These are phyloP conservation scores for Tachystola acroxantha DNA, from an alignment of 2,888 invertebrate genomes.

Conservation along the genomic window DNA sequence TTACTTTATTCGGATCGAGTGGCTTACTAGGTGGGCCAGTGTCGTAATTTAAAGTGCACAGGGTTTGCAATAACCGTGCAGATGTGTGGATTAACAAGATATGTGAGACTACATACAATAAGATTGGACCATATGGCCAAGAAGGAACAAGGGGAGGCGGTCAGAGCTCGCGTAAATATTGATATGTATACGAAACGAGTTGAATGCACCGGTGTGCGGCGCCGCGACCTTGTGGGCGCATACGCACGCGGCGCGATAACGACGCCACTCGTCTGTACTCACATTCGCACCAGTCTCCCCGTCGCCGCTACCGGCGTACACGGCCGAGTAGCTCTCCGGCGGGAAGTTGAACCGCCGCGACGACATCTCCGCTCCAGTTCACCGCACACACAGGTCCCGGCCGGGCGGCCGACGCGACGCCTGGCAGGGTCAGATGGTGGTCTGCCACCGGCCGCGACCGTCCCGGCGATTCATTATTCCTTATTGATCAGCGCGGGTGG, in stretches of 20 bases:
- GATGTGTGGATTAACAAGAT: no score
- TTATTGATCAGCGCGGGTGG: conserved; percentile 39
- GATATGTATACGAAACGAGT: conserved; percentile 42
- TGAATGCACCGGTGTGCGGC: conserved; percentile 57
- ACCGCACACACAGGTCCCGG: conserved; percentile 33
- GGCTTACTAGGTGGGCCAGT: no score
- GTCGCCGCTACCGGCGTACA: conserved; percentile 54
- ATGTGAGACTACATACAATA: no score
- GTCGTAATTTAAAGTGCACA: no score
- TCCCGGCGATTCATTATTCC: conserved; percentile 45
- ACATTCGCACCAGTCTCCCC: conserved; percentile 49
- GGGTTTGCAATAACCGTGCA: no score
- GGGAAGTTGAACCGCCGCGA: conserved; percentile 57
- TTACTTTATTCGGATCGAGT: conserved; percentile 23
- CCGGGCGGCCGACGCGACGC: conserved; percentile 3
- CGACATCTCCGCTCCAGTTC: conserved; percentile 42
- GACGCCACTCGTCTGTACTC: conserved; percentile 47
- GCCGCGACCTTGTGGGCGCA: conserved; percentile 56
- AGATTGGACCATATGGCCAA: no score
- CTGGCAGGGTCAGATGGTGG: conserved; percentile 25
- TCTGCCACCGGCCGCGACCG: conserved; percentile 27
- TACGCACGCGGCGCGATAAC: conserved; percentile 45
- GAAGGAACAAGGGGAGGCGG: conserved; percentile 6
- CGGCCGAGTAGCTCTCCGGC: conserved; percentile 64
- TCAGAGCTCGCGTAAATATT: conserved; percentile 25